These are phyloP conservation scores for Saguinus imperator DNA, from an alignment of 2,113 vertebrate species.

Conservation along the genomic window DNA sequence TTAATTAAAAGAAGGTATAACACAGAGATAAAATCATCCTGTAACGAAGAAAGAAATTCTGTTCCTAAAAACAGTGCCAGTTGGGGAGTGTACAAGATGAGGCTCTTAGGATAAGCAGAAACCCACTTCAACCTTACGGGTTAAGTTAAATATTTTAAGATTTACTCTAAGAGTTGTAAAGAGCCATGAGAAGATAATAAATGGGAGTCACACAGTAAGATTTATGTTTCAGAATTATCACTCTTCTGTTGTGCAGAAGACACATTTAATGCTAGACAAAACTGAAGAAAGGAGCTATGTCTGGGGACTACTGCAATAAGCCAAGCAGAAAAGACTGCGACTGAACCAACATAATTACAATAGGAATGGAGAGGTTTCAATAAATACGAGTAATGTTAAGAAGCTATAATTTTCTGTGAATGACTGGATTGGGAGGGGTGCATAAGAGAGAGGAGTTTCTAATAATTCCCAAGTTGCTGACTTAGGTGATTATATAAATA, in stretches of 20 bases:
- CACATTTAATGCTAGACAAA: slow-evolving; percentile 7
- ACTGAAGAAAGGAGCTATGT: neutral
- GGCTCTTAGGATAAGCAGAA: neutral
- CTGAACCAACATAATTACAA: neutral
- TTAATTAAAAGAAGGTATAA: neutral
- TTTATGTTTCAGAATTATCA: neutral
- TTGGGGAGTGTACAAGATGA: neutral
- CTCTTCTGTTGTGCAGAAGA: neutral
- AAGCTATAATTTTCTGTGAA: neutral
- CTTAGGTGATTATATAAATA: neutral
- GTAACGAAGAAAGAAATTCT: neutral
- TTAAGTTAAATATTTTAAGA: neutral
- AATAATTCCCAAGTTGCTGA: neutral
- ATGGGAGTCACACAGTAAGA: neutral
- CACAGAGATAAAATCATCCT: neutral
- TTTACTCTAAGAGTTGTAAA: slow-evolving; percentile 27
- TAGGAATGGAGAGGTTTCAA: neutral
- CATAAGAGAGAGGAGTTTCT: neutral
- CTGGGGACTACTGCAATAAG: neutral
- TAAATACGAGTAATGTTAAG: neutral
- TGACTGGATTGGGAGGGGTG: neutral
- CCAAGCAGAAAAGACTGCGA: neutral
- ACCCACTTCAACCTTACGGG: neutral
- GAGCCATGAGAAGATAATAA: neutral
- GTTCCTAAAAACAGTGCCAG: neutral